A percentile compares a stretch with the other conserved stretches of the same genome.
Evolutionary conservation across 2,888 invertebrate species (phyloP).

Genomic region (Oscheius sp.): DNA sequence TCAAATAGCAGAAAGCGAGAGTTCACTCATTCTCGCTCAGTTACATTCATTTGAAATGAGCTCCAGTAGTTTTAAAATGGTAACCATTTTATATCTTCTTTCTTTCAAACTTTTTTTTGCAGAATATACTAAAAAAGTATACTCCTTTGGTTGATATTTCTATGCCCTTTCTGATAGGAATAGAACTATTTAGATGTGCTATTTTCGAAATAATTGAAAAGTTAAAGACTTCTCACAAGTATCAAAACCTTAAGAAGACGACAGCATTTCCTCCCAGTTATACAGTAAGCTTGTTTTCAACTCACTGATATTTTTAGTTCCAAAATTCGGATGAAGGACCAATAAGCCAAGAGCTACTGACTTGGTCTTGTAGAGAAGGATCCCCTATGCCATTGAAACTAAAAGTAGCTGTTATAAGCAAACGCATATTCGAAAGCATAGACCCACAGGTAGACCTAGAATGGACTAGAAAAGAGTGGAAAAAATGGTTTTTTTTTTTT

Average conservation of each 20-base stretch:
- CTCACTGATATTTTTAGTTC: neutral
- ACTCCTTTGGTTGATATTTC: conserved; percentile 47
- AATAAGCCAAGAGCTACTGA: conserved; percentile 27
- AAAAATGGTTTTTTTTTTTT: conserved; percentile 44
- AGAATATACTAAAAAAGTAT: conserved; percentile 38
- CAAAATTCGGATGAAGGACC: neutral
- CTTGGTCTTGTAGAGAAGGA: conserved; percentile 45
- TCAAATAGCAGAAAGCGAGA: neutral
- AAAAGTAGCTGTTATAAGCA: conserved; percentile 41
- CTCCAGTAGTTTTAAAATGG: conserved; percentile 37
- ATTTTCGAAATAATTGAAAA: conserved; percentile 14
- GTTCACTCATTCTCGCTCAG: neutral
- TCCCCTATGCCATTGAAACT: conserved; percentile 52
- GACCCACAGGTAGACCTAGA: conserved; percentile 39
- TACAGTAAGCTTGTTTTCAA: neutral
- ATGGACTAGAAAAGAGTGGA: conserved; percentile 54
- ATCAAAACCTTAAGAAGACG: conserved; percentile 22
- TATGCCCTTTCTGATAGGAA: conserved; percentile 37
- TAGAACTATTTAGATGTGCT: conserved; percentile 17
- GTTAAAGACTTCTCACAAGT: neutral
- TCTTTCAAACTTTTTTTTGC: conserved; percentile 11
- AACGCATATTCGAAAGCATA: conserved; percentile 17
- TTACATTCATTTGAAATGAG: conserved; percentile 44
- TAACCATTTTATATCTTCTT: neutral
- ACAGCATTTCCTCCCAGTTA: conserved; percentile 35